Evolutionary conservation across 2,888 invertebrate species (phyloP), one percentile per base, ranked within the genome.

Genomic region (Drosophila vallismaia): DNA sequence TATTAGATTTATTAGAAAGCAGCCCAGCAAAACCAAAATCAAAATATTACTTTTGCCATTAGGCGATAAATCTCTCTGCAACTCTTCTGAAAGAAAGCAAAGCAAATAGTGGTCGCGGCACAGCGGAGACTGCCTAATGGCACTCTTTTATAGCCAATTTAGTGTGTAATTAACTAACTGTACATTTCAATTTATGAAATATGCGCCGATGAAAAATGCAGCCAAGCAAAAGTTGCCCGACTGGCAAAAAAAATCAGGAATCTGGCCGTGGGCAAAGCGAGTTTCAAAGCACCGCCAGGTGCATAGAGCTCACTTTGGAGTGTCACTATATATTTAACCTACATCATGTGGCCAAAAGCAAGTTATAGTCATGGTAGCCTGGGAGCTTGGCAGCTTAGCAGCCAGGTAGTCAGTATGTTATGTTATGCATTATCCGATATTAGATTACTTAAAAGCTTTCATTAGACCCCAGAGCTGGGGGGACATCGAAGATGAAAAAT

Each of bases 241-340:
- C 46, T 14, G 45, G 45, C 62, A 54, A 8, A 14, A 50, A 70
- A 67, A 60, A 46, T 63, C 62, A 53, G 75, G 63, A 56, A 49
- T 26, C 53, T 42, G 24, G 48, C 45, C 40, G 33, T 50, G 31
- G n/a, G 48, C 24, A 53, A 31, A 38, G 31, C 45, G 10, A 31
- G 36, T 40, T 74, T 57, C 66, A 70, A 66, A 58, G 63, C 44
- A 51, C 79, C 75, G 86, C 85, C 87, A 81, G 85, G 84, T 85
- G 74, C 38, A 49, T 36, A 24, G 74, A 64, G n/a, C 28, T 45
- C 6, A 28, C 6, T 5, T 28, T 28, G 42, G 55, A 76, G 89
- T 88, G 89, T 89, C 89, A 83, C 89, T 90, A 89, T 89, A 84
- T 42, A 89, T 89, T 90, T 88, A 89, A 88, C 89, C 89, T 86